phyloP scores from a whole-genome alignment of 2,797 vertebrate species.

The Choloepus didactylus region DNA sequence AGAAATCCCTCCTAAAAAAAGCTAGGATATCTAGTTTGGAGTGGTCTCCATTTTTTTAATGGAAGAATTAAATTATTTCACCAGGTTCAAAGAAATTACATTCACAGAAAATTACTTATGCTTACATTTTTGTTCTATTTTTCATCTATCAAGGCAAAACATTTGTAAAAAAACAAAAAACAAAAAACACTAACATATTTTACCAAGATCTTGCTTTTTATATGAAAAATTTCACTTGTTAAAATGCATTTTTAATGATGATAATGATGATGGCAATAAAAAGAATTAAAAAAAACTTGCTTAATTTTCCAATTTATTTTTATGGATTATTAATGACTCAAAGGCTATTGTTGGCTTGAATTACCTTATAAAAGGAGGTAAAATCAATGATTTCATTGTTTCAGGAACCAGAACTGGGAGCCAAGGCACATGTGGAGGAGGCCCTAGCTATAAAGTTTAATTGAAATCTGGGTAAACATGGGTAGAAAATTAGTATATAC shows the following conservation, averaged over 20 bases:
- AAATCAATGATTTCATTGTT: not conserved
- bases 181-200: not conserved
- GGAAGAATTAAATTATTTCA: constrained; percentile 15
- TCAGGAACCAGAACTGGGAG: not conserved
- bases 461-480: not conserved
- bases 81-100: constrained; percentile 17
- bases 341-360: not conserved
- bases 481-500: not conserved
- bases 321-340: not conserved
- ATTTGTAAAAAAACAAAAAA: not conserved
- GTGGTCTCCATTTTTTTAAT: not conserved
- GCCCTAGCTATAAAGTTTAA: not conserved
- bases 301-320: not conserved
- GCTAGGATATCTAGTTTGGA: not conserved
- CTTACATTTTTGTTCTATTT: not conserved
- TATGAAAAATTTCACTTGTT: not conserved
- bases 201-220: not conserved
- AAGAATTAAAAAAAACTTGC: not conserved
- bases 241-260: constrained; percentile 26
- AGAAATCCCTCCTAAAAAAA: not conserved
- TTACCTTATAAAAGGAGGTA: not conserved
- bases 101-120: not conserved
- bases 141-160: not conserved
- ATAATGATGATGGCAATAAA: not conserved
- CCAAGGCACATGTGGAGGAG: not conserved